These are phyloP conservation scores for Orestias chungarensis DNA, from an alignment of 2,797 vertebrate species.

Conservation along the genomic window DNA sequence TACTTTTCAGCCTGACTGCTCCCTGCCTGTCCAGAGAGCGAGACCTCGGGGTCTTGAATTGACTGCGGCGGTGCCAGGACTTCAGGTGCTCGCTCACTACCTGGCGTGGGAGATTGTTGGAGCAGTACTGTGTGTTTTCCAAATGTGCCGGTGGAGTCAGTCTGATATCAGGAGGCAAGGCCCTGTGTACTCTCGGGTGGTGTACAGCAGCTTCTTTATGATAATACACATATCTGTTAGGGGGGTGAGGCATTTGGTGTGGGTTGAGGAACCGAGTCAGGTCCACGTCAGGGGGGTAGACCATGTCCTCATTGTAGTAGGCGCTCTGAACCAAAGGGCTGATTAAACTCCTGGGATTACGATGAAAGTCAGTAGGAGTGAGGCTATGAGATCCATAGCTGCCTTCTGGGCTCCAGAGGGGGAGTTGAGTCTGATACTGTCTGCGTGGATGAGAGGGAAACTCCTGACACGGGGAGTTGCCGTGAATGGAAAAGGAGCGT, in stretches of 20 bases:
- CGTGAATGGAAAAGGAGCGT: constrained; percentile 81
- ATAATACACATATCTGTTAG: constrained; percentile 69
- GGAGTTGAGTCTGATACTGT: constrained; percentile 56
- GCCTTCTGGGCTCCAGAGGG: constrained; percentile 47
- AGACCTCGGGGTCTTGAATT: constrained; percentile 77
- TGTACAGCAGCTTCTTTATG: constrained; percentile 70
- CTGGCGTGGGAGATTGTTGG: constrained; percentile 74
- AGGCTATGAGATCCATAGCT: constrained; percentile 53
- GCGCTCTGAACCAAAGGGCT: constrained; percentile 60
- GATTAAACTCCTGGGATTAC: constrained; percentile 57
- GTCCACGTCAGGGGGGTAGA: constrained; percentile 68
- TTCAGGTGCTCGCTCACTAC: constrained; percentile 85
- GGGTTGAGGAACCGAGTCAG: constrained; percentile 59
- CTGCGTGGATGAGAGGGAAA: constrained; percentile 55
- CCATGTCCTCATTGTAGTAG: constrained; percentile 67
- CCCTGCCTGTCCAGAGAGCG: constrained; percentile 87
- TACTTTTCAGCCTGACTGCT: constrained; percentile 77
- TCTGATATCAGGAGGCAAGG: constrained; percentile 75
- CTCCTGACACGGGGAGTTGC: constrained; percentile 77
- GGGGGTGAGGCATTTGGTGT: constrained; percentile 39
- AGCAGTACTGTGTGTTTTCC: constrained; percentile 72
- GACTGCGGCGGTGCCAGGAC: constrained; percentile 88
- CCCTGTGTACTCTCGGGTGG: constrained; percentile 70
- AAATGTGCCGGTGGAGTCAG: constrained; percentile 81
- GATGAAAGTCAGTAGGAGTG: constrained; percentile 60